Evolutionary conservation across 92 coral and sea anemone species (phyloP), one percentile per base, ranked within the genome.

Genomic region (Porites rus): DNA sequence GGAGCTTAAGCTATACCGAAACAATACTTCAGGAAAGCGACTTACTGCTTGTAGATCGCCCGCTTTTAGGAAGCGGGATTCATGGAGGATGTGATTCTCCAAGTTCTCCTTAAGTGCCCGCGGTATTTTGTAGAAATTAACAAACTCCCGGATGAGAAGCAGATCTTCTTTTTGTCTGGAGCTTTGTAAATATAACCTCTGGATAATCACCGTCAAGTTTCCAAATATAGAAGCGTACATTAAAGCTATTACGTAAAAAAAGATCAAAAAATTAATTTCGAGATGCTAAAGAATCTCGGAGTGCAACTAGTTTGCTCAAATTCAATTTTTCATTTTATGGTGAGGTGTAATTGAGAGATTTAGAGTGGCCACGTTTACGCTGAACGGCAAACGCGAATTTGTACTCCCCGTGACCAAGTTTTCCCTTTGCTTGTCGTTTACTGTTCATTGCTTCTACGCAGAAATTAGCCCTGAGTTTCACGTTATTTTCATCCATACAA

Each of bases 141-240:
- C 92, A 65, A 94, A 94, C 38, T 94, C 95, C 81, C 93, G 85
- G 14, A 89, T 83, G 71, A 79, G 74, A 20, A 87, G 77, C 51
- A 94, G 82, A 81, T 92, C 87, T 51, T 91, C 84, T n/a, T 91
- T 94, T 65, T 94, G 93, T 51, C 83, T 88, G 10, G 94, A 58
- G 21, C 90, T 92, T 74, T 81, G 90, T 53, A 94, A 73, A 83
- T 92, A 94, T 6, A 94, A 90, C 72, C 98, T 84, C 79, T 94
- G 98, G 76, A 94, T 92, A 56, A 94, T 92, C 56, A 94, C 98
- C 58, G 98, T 92, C 86, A 94, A 84, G 80, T 94, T 94, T 51
- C 98, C 98, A 85, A 94, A 94, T 76, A 94, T 92, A 58, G 95
- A 90, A 10, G 98, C 98, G 66, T 90, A 94, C 94, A 94, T 94